Evolutionary conservation across 2,888 invertebrate genomes (phyloP).

Genomic region (Drosophila neonasuta): DNA sequence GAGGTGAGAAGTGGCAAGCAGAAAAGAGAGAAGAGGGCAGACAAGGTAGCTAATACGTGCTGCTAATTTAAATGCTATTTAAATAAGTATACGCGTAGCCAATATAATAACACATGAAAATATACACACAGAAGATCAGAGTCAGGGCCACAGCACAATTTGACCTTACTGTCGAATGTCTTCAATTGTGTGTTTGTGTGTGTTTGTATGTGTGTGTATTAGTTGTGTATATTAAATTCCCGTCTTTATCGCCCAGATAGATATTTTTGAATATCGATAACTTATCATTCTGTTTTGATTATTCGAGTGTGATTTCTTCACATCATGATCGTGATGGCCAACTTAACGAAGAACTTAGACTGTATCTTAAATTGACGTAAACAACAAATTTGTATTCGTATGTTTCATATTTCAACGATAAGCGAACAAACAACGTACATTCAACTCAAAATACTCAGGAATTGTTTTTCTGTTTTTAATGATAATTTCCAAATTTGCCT

Average conservation of each 20-base stretch:
- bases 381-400: neutral
- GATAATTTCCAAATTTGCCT: neutral
- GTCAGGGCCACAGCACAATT: slow-evolving; percentile 70
- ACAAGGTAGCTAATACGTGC: slow-evolving; percentile 44
- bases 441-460: slow-evolving; percentile 29
- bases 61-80: slow-evolving; percentile 56
- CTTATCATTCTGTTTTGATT: slow-evolving; percentile 6
- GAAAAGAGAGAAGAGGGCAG: slow-evolving; percentile 2
- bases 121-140: slow-evolving; percentile 76
- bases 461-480: slow-evolving; percentile 11
- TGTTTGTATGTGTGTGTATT: slow-evolving; percentile 7
- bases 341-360: neutral
- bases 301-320: neutral
- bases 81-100: slow-evolving; percentile 41
- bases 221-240: neutral
- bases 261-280: neutral
- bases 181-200: neutral
- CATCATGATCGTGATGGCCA: neutral
- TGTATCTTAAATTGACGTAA: neutral
- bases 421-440: slow-evolving; percentile 23
- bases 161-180: slow-evolving; percentile 61
- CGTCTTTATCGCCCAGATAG: slow-evolving; percentile 8
- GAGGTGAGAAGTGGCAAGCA: neutral
- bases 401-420: neutral
- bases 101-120: slow-evolving; percentile 54